phyloP scores from a whole-genome alignment of 1,140 invertebrate species.

The Zaprionus ornatus region DNA sequence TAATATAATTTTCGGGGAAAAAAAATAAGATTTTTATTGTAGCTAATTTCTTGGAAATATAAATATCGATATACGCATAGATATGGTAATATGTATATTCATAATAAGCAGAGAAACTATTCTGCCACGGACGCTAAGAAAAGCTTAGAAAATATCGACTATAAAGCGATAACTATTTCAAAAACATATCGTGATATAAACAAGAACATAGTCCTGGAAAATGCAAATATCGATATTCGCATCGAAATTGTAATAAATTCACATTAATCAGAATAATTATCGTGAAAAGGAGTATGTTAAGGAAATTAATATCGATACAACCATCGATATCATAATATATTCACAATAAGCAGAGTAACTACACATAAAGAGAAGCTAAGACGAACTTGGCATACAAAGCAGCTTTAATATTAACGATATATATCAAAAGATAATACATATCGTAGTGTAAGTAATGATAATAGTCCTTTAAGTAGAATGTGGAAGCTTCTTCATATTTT shows the following conservation, averaged over 20 bases:
- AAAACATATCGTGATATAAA: no score
- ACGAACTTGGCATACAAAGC: background rate
- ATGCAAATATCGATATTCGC: no score
- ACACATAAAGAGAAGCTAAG: background rate
- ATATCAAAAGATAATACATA: background rate
- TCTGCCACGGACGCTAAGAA: background rate
- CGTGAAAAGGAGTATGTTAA: no score
- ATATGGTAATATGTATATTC: background rate
- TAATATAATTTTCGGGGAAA: conserved; percentile 3
- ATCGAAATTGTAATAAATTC: no score
- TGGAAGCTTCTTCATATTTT: background rate
- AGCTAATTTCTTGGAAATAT: background rate
- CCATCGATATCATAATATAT: background rate
- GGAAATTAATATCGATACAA: background rate
- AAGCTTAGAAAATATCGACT: background rate
- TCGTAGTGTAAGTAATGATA: background rate
- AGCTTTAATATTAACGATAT: background rate
- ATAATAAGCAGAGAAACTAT: background rate
- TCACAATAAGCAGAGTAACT: background rate
- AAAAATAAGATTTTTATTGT: background rate
- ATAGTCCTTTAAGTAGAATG: background rate
- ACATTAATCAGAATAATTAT: no score
- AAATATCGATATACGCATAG: background rate
- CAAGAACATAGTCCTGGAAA: no score
- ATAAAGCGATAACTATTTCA: no score